Percentiles rank a stretch among this genome's conserved stretches.
These are phyloP conservation scores for Philereme transversata DNA, from an alignment of 2,888 invertebrate species.

Conservation along the genomic window DNA sequence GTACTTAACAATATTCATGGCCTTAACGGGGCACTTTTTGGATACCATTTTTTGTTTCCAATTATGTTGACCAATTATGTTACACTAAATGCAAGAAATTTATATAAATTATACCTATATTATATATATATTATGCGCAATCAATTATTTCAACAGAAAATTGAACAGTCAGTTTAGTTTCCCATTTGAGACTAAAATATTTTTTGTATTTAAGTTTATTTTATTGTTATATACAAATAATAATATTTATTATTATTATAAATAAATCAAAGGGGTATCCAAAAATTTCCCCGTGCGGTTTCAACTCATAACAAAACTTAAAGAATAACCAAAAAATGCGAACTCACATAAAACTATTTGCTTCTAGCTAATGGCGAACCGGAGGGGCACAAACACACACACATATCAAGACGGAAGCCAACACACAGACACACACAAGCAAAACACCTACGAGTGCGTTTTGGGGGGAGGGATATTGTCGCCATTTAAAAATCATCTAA, in stretches of 20 bases:
- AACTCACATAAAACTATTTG: slow-evolving; percentile 77
- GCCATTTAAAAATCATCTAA: slow-evolving; percentile 57
- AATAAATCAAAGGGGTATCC: neutral
- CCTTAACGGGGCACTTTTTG: slow-evolving; percentile 14
- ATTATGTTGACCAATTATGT: no score
- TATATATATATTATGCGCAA: no score
- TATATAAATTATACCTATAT: no score
- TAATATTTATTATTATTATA: no score
- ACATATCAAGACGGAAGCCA: slow-evolving; percentile 82
- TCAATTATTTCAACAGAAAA: no score
- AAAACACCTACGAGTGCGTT: slow-evolving; percentile 67
- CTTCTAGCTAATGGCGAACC: slow-evolving; percentile 80
- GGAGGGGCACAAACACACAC: slow-evolving; percentile 76
- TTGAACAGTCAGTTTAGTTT: no score
- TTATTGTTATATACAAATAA: no score
- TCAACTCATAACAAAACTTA: slow-evolving; percentile 5
- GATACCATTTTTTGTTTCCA: slow-evolving; percentile 9
- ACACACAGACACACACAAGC: slow-evolving; percentile 74
- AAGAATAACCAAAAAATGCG: slow-evolving; percentile 49
- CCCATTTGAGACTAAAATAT: no score
- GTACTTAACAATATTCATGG: slow-evolving; percentile 17
- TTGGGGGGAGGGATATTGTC: slow-evolving; percentile 50
- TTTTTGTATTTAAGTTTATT: no score
- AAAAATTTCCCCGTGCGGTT: slow-evolving; percentile 12
- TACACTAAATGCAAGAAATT: no score